These are phyloP conservation scores for Xiphophorus hellerii DNA, from an alignment of 2,113 vertebrate species.

Conservation along the genomic window DNA sequence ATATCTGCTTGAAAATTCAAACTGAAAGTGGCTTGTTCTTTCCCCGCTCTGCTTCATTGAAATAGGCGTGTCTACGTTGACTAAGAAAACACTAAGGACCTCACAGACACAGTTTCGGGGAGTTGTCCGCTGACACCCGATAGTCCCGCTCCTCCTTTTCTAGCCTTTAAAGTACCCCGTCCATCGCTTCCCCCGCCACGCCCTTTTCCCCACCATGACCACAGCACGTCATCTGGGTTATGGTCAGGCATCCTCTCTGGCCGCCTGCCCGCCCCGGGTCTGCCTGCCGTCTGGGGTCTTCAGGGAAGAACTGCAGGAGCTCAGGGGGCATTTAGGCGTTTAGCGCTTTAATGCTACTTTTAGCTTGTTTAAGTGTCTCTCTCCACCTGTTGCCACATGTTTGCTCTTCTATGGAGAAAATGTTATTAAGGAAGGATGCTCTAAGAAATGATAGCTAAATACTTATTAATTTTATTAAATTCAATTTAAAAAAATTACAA, in stretches of 20 bases:
- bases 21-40: constrained; percentile 51
- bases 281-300: constrained; percentile 71
- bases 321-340: constrained; percentile 33
- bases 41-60: constrained; percentile 41
- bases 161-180: constrained; percentile 61
- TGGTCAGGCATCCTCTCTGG: constrained; percentile 67
- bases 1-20: constrained; percentile 21
- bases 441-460: not conserved
- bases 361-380: constrained; percentile 67
- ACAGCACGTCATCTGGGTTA: constrained; percentile 68
- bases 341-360: constrained; percentile 60
- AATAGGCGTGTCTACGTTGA: constrained; percentile 58
- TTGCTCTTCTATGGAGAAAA: constrained; percentile 55
- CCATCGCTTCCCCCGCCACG: constrained; percentile 43
- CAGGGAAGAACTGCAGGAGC: constrained; percentile 58
- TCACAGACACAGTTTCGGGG: constrained; percentile 70
- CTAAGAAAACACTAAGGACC: constrained; percentile 53
- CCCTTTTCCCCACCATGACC: constrained; percentile 62
- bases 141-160: constrained; percentile 42
- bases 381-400: constrained; percentile 74
- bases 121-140: constrained; percentile 73
- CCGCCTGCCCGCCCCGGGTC: constrained; percentile 60
- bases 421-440: constrained; percentile 31
- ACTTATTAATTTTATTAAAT: not conserved
- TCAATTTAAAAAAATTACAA: not conserved